Evolutionary conservation across 2,113 vertebrate species (phyloP).

Genomic region (Athene cunicularia): DNA sequence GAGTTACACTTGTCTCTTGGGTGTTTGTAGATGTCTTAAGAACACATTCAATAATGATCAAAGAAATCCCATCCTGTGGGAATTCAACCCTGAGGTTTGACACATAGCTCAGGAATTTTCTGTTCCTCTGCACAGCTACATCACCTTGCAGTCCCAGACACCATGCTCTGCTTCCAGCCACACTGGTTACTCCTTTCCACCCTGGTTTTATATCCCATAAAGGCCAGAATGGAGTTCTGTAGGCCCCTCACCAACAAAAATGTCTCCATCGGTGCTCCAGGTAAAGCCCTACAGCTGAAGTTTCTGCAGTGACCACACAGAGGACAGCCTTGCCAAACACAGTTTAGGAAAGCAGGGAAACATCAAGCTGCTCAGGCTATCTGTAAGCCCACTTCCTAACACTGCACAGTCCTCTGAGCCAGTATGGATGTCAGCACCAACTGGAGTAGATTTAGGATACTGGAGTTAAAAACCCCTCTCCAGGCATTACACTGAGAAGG

Average conservation of each 20-base stretch:
- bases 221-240: not conserved
- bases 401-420: not conserved
- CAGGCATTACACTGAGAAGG: not conserved
- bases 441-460: not conserved
- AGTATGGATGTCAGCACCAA: not conserved
- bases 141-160: not conserved
- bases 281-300: not conserved
- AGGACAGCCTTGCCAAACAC: rapidly evolving
- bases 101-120: not conserved
- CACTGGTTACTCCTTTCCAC: not conserved
- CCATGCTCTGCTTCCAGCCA: not conserved
- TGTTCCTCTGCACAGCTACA: not conserved
- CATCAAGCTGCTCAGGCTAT: not conserved
- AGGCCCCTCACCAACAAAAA: not conserved
- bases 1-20: not conserved
- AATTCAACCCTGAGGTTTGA: not conserved
- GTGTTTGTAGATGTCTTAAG: not conserved
- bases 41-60: not conserved
- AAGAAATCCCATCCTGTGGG: not conserved
- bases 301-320: not conserved
- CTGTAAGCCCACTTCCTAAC: not conserved
- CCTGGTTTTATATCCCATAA: not conserved
- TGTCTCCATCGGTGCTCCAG: not conserved
- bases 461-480: not conserved
- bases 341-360: not conserved